Evolutionary conservation across 1,140 invertebrate genomes (phyloP).

Genomic region (Zaprionus capensis): DNA sequence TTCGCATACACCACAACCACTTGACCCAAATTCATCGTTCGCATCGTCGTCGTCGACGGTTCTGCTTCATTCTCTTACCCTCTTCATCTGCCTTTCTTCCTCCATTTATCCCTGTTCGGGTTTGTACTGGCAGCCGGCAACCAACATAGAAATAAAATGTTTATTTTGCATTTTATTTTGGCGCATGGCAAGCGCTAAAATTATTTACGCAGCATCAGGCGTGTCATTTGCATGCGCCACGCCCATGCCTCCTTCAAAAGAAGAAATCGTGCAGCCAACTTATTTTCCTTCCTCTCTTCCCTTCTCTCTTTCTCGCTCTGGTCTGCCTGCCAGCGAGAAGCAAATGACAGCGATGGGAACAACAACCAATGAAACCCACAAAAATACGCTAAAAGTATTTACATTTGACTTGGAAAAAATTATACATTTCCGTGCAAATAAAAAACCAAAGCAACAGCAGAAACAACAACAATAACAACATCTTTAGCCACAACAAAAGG

Average conservation of each 20-base stretch:
- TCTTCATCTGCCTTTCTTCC: neutral
- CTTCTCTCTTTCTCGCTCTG: neutral
- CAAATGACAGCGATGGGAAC: slow-evolving; percentile 51
- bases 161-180: slow-evolving; percentile 81
- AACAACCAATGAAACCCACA: slow-evolving; percentile 67
- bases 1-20: slow-evolving; percentile 45
- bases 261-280: slow-evolving; percentile 7
- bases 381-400: slow-evolving; percentile 83
- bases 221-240: slow-evolving; percentile 79
- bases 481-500: neutral
- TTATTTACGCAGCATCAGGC: slow-evolving; percentile 81
- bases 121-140: slow-evolving; percentile 19
- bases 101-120: too few relatives aligned
- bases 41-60: neutral
- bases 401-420: slow-evolving; percentile 80
- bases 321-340: slow-evolving; percentile 19
- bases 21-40: slow-evolving; percentile 67
- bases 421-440: slow-evolving; percentile 83
- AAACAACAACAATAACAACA: slow-evolving; percentile 37
- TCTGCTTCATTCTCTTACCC: neutral
- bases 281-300: neutral
- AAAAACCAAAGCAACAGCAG: slow-evolving; percentile 51
- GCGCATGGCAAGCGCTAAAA: slow-evolving; percentile 72
- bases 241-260: slow-evolving; percentile 29
- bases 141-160: slow-evolving; percentile 75